A percentile compares a stretch with the other conserved stretches of the same genome.
Evolutionary conservation across 2,113 vertebrate species (phyloP).

Genomic region (Picathartes gymnocephalus): DNA sequence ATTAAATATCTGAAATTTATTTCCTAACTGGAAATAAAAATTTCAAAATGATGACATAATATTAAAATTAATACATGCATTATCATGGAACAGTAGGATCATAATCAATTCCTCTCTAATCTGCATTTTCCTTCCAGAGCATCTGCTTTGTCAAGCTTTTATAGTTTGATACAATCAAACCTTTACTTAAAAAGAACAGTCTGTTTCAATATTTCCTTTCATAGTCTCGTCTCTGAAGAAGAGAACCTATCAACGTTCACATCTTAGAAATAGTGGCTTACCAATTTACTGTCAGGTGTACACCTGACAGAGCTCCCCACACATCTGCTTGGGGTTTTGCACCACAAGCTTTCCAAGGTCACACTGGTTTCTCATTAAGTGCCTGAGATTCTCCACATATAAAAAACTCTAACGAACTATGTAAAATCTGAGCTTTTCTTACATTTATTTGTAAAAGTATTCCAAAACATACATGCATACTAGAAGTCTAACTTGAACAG

Average conservation of each 20-base stretch:
- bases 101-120: not conserved
- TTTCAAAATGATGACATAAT: not conserved
- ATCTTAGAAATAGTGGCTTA: not conserved
- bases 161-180: not conserved
- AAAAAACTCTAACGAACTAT: not conserved
- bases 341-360: not conserved
- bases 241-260: not conserved
- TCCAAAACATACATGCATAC: accelerated
- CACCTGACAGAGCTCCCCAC: not conserved
- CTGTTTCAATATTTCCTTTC: not conserved
- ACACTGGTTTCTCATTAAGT: not conserved
- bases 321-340: not conserved
- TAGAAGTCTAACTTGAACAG: not conserved
- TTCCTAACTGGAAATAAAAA: not conserved
- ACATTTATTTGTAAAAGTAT: not conserved
- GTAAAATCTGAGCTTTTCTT: not conserved
- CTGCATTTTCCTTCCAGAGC: not conserved
- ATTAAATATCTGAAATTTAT: conserved; percentile 23
- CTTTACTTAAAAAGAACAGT: not conserved
- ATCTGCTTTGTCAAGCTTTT: not conserved
- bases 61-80: not conserved
- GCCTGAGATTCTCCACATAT: not conserved
- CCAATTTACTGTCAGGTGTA: accelerated
- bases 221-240: not conserved
- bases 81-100: not conserved